Conservation (phyloP, 2,888 invertebrate species). For the Folsomia candida region DNA sequence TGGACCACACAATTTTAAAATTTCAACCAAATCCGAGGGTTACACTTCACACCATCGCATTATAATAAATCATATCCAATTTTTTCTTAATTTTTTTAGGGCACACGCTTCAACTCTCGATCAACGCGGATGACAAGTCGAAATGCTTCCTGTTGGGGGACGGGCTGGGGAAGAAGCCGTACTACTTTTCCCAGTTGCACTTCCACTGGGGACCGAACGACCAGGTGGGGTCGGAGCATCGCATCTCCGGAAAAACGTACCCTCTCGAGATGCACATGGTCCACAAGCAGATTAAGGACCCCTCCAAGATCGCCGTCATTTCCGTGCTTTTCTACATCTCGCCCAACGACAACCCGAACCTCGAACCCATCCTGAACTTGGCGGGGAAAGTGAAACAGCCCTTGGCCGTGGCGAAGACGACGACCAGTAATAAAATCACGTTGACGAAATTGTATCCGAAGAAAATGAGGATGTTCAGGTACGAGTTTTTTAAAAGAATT, state of each 20-base stretch:
- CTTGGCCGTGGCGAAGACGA: background rate
- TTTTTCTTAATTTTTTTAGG: slow-evolving; percentile 25
- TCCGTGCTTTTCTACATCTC: slow-evolving; percentile 28
- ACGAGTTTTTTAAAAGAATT: background rate
- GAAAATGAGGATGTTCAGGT: slow-evolving; percentile 29
- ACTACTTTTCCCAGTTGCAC: slow-evolving; percentile 26
- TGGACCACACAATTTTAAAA: too few relatives aligned
- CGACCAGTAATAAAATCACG: slow-evolving; percentile 9
- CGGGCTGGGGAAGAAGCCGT: slow-evolving; percentile 24
- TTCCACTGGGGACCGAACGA: slow-evolving; percentile 36
- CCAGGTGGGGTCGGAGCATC: slow-evolving; percentile 25
- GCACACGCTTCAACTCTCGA: slow-evolving; percentile 18
- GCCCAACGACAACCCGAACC: slow-evolving; percentile 23
- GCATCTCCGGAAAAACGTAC: slow-evolving; percentile 18
- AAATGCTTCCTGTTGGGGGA: slow-evolving; percentile 28
- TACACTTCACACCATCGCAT: too few relatives aligned
- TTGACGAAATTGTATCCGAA: slow-evolving; percentile 28
- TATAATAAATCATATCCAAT: too few relatives aligned
- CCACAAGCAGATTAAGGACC: slow-evolving; percentile 26
- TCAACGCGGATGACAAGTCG: slow-evolving; percentile 23
- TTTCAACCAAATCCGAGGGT: too few relatives aligned
- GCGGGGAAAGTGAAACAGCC: slow-evolving; percentile 6
- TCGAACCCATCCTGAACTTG: slow-evolving; percentile 29
- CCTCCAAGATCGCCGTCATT: slow-evolving; percentile 26
- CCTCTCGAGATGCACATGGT: slow-evolving; percentile 36